Base-by-base conservation (phyloP, 2,888 invertebrate species). In the Scaptomyza reducta region DNA sequence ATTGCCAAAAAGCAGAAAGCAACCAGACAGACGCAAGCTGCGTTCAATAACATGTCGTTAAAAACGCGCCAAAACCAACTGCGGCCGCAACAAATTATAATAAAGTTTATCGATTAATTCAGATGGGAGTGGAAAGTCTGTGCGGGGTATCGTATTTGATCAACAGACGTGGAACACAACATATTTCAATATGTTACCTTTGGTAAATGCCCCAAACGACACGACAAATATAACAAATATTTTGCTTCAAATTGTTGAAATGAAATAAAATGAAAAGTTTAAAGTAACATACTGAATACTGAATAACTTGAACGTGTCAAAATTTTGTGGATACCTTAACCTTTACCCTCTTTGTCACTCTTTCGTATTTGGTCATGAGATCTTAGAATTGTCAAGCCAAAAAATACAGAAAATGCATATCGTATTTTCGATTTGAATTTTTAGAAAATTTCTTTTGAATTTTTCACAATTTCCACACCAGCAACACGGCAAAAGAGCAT, bases 71-170 rank as follows among this genome's bases (percentile, higher is more conserved):
- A 51, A 53, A 69, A 65, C 54, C 70, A 50, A 73, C 60, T 65
- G 64, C 67, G 46, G 38, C 70, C 64, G 62, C 66, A 74, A 73
- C 86, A 80, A 80, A 83, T 86, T 83, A 83, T 80, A 80, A 83
- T 86, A 73, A 77, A 74, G 68, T 80, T 83, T 86, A 83, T 86
- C 84, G 86, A 86, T 84, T 83, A 82, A 80, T 65, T 49, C 61
- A 27, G 44, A 14, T 14, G 42, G 40, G 14, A 22, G 14, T 14
- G 18, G 14, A 4, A 4, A 2, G 7, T 13, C 1, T 11, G 27
- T 22, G 55, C 25, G 35, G 18, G 38, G 6, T 29, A 11, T 27
- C 35, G 22, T 46, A 70, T 35, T 35, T 54, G 60, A 51, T 47
- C 57, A 55, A 55, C 25, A 49, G 58, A 40, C 56, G 35, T 42